Evolutionary conservation across 1,140 invertebrate species (phyloP), one percentile per base, ranked within the genome.

Genomic region (Conus betulinus): DNA sequence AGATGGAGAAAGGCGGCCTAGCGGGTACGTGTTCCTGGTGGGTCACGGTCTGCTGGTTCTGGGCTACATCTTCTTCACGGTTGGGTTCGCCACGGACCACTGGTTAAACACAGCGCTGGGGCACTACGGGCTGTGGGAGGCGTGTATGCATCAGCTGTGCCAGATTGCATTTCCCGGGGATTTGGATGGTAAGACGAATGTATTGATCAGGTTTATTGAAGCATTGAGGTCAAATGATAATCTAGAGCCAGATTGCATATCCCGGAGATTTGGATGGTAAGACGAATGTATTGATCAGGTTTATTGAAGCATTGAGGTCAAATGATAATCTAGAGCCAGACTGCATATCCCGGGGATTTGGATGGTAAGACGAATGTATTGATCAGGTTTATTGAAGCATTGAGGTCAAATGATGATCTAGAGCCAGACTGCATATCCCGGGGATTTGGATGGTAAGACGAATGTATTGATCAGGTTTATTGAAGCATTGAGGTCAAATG

Each of bases 61-160:
- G n/a, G 82, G 55, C 82, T 84, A 25, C 82, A 63, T 67, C 27
- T 84, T 84, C 82, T 84, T 84, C 82, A 84, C 82, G 55, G 82
- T 84, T 6, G 82, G 82, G 20, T 84, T 84, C 57, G 82, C 82
- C 57, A 84, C 82, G 10, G 82, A 63, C 51, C 55, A 63, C 55
- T 84, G 82, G 82, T 7, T 84, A 7, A 23, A 55, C 25, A 67
- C n/a, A 1, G 23, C 10, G 13, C n/a, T 17, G 3, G n/a, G 3
- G 15, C 13, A 27, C 6, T 84, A 63, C 57, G 82, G 82, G 2
- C 57, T 84, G 55, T 84, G 82, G 82, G 55, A 39, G 82, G 5
- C 6, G 52, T 84, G 82, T n/a, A 13, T 53, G 39, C 5, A 51
- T 13, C 3, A 71, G 67, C 20, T 71, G 67, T 71, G 67, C 20